phyloP scores from a whole-genome alignment of 2,797 vertebrate genomes.

The Helarctos malayanus region DNA sequence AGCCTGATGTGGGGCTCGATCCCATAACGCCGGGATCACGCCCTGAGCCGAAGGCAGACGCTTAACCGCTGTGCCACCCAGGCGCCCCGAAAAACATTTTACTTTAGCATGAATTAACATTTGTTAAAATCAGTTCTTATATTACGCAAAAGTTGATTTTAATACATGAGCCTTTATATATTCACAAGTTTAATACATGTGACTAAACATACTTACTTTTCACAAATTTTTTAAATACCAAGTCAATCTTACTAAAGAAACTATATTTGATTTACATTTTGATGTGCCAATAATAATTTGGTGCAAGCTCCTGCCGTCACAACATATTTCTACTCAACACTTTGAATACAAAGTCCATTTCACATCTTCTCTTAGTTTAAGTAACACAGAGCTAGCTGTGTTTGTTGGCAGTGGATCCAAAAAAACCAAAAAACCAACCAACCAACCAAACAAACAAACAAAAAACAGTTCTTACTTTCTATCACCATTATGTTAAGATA shows the following conservation, averaged over 20 bases:
- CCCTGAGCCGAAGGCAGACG: no score
- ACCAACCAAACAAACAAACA: no score
- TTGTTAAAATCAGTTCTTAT: conserved; percentile 4
- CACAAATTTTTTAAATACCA: neutral
- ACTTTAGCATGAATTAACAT: neutral
- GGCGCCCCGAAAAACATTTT: neutral
- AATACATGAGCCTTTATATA: neutral
- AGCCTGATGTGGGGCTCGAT: no score
- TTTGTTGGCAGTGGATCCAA: neutral
- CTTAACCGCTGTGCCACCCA: no score
- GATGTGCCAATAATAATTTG: neutral
- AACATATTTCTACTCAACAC: neutral
- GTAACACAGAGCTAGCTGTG: neutral
- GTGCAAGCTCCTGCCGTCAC: neutral
- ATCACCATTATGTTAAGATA: neutral
- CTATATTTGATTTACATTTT: neutral
- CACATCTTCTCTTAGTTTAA: neutral
- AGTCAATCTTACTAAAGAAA: neutral
- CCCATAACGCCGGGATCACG: no score
- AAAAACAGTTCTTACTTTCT: neutral
- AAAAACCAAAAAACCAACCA: no score
- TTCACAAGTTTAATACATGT: neutral
- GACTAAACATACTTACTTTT: neutral
- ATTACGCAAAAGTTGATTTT: neutral
- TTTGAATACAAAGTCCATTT: neutral